A percentile compares a stretch with the other conserved stretches of the same genome.
These are phyloP conservation scores for Mormyrops attenuatus DNA, from an alignment of 2,797 vertebrate genomes.

Conservation along the genomic window DNA sequence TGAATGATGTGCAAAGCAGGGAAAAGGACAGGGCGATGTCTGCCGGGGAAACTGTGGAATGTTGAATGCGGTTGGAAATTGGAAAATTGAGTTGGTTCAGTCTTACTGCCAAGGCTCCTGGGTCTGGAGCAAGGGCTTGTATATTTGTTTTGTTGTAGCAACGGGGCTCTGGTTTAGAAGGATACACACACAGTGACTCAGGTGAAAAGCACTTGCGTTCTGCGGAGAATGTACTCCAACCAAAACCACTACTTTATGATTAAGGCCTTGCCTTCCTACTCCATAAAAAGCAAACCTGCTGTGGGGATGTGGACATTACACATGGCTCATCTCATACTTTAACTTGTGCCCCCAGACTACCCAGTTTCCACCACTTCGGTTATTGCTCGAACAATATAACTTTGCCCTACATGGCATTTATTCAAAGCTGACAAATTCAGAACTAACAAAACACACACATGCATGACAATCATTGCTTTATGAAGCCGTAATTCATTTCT, in stretches of 20 bases:
- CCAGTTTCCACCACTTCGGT: not conserved
- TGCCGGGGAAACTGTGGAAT: constrained; percentile 1
- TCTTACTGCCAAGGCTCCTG: not conserved
- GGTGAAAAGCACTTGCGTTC: not conserved
- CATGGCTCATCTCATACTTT: not conserved
- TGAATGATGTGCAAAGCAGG: not conserved
- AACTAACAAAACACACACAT: not conserved
- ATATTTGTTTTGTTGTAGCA: constrained; percentile 21
- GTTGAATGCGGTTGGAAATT: constrained; percentile 8
- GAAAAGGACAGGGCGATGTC: not conserved
- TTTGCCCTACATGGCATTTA: not conserved
- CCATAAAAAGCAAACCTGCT: not conserved
- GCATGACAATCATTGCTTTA: not conserved
- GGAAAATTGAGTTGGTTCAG: constrained; percentile 18
- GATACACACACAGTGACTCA: constrained; percentile 7
- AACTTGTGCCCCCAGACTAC: not conserved
- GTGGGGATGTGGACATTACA: not conserved
- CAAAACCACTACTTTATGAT: constrained; percentile 22
- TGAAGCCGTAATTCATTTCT: not conserved
- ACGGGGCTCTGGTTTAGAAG: constrained; percentile 12
- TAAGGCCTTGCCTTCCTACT: not conserved
- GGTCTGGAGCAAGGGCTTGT: not conserved
- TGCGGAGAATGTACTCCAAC: constrained; percentile 10
- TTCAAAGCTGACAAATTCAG: not conserved
- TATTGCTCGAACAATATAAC: not conserved